Conservation (phyloP, 2,113 vertebrate genomes). For the Nanorana parkeri region DNA sequence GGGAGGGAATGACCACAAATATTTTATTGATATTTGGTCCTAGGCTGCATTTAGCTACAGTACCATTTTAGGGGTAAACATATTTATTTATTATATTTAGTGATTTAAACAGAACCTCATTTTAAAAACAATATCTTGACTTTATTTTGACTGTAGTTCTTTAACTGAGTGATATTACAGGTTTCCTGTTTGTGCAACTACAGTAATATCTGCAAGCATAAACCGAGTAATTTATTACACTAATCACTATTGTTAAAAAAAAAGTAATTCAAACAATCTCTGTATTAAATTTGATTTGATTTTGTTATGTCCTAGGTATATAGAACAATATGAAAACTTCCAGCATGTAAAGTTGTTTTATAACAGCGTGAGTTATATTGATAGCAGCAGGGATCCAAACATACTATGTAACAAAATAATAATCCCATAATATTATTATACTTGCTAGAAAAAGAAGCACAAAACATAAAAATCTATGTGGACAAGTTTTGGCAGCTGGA, state of each 20-base stretch:
- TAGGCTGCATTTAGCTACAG: too few species aligned
- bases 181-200: too few species aligned
- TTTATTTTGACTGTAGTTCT: too few species aligned
- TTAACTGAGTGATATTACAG: too few species aligned
- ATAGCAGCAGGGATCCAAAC: slow-evolving; percentile 10
- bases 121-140: too few species aligned
- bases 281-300: neutral
- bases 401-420: neutral
- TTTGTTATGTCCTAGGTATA: neutral
- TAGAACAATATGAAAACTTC: neutral
- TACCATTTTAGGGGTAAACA: too few species aligned
- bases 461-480: slow-evolving; percentile 14
- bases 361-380: slow-evolving; percentile 28
- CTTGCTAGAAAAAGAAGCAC: slow-evolving; percentile 3
- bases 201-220: neutral
- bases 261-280: neutral
- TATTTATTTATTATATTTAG: too few species aligned
- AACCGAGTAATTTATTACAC: neutral
- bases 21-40: too few species aligned
- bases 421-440: slow-evolving; percentile 34
- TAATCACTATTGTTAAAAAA: neutral
- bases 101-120: too few species aligned
- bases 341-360: slow-evolving; percentile 13
- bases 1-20: too few species aligned
- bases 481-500: slow-evolving; percentile 27